phyloP scores from a whole-genome alignment of 2,888 invertebrate species.

The Drosophila rellima region DNA sequence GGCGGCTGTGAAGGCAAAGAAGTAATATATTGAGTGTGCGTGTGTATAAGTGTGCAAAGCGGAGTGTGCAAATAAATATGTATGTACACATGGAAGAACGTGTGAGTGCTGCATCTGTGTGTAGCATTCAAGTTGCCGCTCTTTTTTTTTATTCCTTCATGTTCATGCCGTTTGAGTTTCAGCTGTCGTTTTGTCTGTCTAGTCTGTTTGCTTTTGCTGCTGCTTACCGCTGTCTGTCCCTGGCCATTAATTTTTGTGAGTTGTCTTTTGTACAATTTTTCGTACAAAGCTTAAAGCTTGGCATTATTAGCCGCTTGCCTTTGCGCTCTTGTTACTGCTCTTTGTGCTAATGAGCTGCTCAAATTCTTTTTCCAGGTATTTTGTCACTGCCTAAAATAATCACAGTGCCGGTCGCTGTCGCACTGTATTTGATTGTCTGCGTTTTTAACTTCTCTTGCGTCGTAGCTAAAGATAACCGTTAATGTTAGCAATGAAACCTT shows the following conservation, averaged over 20 bases:
- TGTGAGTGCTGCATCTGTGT: constrained; percentile 52
- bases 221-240: constrained; percentile 26
- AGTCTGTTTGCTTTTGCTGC: constrained; percentile 65
- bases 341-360: constrained; percentile 59
- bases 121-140: constrained; percentile 74
- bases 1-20: constrained; percentile 55
- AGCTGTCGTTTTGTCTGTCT: constrained; percentile 66
- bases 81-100: constrained; percentile 31
- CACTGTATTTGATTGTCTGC: constrained; percentile 18
- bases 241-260: constrained; percentile 54
- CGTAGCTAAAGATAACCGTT: constrained; percentile 39
- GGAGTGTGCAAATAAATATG: constrained; percentile 72
- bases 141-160: constrained; percentile 50
- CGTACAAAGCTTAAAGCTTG: constrained; percentile 65
- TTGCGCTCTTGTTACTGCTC: constrained; percentile 27
- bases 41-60: constrained; percentile 59
- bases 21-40: constrained; percentile 52
- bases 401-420: constrained; percentile 9
- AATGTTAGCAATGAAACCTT: constrained; percentile 25
- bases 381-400: constrained; percentile 75
- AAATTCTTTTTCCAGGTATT: constrained; percentile 56
- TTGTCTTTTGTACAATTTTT: constrained; percentile 49
- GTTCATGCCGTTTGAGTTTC: constrained; percentile 51
- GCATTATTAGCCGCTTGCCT: constrained; percentile 44
- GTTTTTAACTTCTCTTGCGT: constrained; percentile 44